Conservation (phyloP, 2,113 vertebrate species). For the Nerophis lumbriciformis region DNA sequence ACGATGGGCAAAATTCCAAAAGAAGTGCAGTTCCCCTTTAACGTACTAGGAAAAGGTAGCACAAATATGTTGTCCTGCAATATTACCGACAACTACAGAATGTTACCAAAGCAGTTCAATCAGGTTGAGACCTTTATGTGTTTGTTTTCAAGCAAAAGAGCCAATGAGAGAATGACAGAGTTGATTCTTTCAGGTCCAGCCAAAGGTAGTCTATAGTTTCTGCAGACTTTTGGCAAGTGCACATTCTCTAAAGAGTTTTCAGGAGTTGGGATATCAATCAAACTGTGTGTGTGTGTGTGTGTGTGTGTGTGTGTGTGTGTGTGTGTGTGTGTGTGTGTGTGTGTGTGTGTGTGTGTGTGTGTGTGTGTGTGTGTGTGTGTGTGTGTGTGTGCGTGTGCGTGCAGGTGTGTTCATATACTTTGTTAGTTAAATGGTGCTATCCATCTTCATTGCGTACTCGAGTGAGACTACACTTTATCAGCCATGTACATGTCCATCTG, state of each 20-base stretch:
- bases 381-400: not conserved
- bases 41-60: too few relatives aligned
- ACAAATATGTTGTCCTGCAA: too few relatives aligned
- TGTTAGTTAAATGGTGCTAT: slow-evolving; percentile 45
- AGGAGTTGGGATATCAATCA: slow-evolving; percentile 2
- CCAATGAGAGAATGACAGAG: too few relatives aligned
- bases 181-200: not conserved
- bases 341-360: not conserved
- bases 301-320: not conserved
- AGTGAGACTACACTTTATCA: slow-evolving; percentile 34
- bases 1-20: too few relatives aligned
- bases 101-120: too few relatives aligned
- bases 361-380: not conserved
- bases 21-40: too few relatives aligned
- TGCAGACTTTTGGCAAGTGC: not conserved
- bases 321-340: slow-evolving; percentile 1
- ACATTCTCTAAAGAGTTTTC: not conserved
- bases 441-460: slow-evolving; percentile 48
- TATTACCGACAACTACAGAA: too few relatives aligned
- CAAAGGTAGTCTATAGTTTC: not conserved
- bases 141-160: too few relatives aligned
- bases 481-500: slow-evolving; percentile 41
- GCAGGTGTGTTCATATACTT: slow-evolving; percentile 2
- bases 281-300: not conserved
- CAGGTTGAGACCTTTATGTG: too few relatives aligned